A percentile compares a stretch with the other conserved stretches of the same genome.
phyloP scores from a whole-genome alignment of 2,888 invertebrate species.

The Epirrita christyi region DNA sequence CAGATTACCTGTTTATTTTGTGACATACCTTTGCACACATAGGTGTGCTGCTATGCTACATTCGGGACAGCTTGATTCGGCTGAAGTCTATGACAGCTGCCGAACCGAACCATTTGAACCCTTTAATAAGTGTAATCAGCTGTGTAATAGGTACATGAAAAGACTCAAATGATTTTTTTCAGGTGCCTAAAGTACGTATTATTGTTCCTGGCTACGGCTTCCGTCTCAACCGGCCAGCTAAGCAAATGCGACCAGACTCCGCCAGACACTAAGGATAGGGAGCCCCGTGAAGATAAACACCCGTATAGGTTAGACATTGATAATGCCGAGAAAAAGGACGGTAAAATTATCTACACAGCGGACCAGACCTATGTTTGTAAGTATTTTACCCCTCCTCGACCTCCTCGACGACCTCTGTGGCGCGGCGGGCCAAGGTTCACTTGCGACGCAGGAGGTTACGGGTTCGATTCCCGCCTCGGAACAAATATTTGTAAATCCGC shows the following conservation, averaged over 20 bases:
- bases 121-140: too few relatives aligned
- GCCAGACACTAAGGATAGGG: conserved; percentile 48
- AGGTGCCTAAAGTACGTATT: conserved; percentile 50
- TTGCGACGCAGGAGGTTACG: too few relatives aligned
- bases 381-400: conserved; percentile 35
- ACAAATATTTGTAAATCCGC: too few relatives aligned
- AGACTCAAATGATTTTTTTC: conserved; percentile 29
- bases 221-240: conserved; percentile 41
- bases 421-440: too few relatives aligned
- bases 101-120: too few relatives aligned
- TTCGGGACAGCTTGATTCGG: too few relatives aligned
- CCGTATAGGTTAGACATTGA: conserved; percentile 60
- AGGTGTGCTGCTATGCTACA: too few relatives aligned
- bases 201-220: conserved; percentile 36
- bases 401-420: too few relatives aligned
- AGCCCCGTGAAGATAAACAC: conserved; percentile 59
- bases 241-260: conserved; percentile 71
- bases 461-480: too few relatives aligned
- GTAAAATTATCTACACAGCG: conserved; percentile 54
- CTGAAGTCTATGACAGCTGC: too few relatives aligned
- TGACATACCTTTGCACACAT: too few relatives aligned
- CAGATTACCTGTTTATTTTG: too few relatives aligned
- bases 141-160: not conserved
- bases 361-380: conserved; percentile 75
- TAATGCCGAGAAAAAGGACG: conserved; percentile 44